Base-by-base conservation (phyloP, 2,888 invertebrate genomes). In the Neoscelio sp. region DNA sequence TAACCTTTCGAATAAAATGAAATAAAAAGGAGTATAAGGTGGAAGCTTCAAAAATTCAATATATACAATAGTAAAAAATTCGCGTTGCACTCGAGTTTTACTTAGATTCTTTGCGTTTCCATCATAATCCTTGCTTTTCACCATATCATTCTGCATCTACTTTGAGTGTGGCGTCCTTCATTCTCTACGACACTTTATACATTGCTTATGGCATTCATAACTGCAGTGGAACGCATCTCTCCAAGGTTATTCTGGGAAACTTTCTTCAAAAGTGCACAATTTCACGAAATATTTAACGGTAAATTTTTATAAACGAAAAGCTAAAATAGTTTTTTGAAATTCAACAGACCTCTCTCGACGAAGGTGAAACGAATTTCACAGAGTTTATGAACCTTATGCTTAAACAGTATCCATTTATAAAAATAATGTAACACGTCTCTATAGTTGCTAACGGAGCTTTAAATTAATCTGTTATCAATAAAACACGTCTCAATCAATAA, bases 281-380 rank as follows among this genome's bases (percentile, higher is more conserved):
- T 44, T 10, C 30, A n/a, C 6, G 26, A 67, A 67, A 67, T 56
- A 67, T 67, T 67, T 64, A 46, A 26, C 15, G 15, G 48, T 64
- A 12, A 64, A 50, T 50, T 38, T 64, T 48, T 64, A 23, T 30
- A 26, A 50, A 64, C 35, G 52, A 60, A 40, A 23, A 30, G 35
- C 64, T 13, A 15, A 56, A 56, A 56, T 15, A 10, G 38, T 33
- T 6, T 33, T 50, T 33, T 46, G 17, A 50, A 50, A 28, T 50
- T 30, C 30, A 30, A 50, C 10, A 30, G 30, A 50, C 30, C 13
- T 30, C 12, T 2, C n/a, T 13, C 38, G 7, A 38, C 15, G 38
- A 15, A n/a, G n/a, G n/a, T 23, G 20, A 18, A 20, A 12, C 23
- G 23, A 7, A 46, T 46, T 23, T 23, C 23, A 15, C 13, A 12